Evolutionary conservation across 2,888 invertebrate species (phyloP), one percentile per base, ranked within the genome.

Genomic region (Drosophila picticornis): DNA sequence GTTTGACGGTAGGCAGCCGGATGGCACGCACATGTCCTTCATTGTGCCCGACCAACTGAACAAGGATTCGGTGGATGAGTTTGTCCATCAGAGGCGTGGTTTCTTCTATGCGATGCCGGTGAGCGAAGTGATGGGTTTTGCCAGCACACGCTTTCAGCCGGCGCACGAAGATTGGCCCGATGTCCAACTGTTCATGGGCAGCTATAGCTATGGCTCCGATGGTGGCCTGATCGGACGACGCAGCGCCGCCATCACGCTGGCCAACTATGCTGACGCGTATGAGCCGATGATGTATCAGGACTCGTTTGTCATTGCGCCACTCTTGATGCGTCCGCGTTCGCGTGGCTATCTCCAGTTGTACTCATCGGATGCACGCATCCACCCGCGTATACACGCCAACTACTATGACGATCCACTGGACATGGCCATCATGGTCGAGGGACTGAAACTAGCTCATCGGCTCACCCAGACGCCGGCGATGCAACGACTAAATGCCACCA

Each of bases 371-470:
- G 96, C 98, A 0, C 94, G 94, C 63, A 94, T 96, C 0, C 95
- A 96, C 78, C 98, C 98, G 0, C 92, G 95, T n/a, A 97, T 99
- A 71, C 96, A 97, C 92, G 97, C 99, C 0, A 98, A 98, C 92
- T 99, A 99, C 92, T 96, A 96, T 85, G 93, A 95, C 0, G 95
- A 97, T 86, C 96, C 96, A 0, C 93, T 95, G 40, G 98, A 98
- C 90, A 91, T 97, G 29, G 94, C 95, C 80, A 93, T 95, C 62
- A 92, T 97, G 94, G 97, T 97, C 95, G 97, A 97, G 92, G 97
- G 96, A 0, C 95, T 96, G 0, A 96, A 96, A 89, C 94, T 96
- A 76, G 95, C 95, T 0, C 95, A 96, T 83, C 92, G 93, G 0
- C 83, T 97, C 19, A 94, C 95, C 0, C 93, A 95, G 76, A 96